Conservation (phyloP, 53 echinoderm and acorn worm genomes). For the Actinopyga echinites region DNA sequence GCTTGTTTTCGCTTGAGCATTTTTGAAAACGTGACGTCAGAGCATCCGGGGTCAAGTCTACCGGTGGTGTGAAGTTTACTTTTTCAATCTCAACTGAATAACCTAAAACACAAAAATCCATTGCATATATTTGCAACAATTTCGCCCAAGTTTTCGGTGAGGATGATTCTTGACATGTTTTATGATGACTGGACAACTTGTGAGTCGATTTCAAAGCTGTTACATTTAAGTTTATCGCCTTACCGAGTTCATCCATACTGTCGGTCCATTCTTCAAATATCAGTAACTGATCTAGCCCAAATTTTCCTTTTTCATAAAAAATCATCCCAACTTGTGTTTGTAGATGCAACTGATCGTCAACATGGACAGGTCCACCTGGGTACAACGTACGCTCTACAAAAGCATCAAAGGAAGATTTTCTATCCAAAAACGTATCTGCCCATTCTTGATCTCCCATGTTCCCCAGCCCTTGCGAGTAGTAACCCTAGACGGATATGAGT, state of each 20-base stretch:
- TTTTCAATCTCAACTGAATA: background rate
- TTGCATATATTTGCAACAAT: conserved; percentile 13
- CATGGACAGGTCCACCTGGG: background rate
- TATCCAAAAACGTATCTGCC: background rate
- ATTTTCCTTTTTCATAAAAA: background rate
- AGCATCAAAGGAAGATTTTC: background rate
- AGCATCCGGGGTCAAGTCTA: background rate
- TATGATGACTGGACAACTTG: background rate
- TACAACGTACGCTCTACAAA: background rate
- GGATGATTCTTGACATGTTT: background rate
- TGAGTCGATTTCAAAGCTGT: background rate
- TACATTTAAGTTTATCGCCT: background rate
- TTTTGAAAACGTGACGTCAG: background rate
- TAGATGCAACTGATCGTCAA: background rate
- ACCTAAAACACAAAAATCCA: conserved; percentile 21
- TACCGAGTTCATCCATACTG: background rate
- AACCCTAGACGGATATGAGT: background rate
- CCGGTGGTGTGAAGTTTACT: background rate
- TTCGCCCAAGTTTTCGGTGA: background rate
- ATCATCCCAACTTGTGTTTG: conserved; percentile 11
- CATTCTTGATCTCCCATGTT: background rate
- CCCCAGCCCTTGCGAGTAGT: background rate
- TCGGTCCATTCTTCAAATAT: conserved; percentile 18
- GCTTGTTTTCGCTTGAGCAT: background rate
- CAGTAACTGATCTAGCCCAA: background rate